Evolutionary conservation across 1,140 invertebrate species (phyloP).

Genomic region (Lithobius niger): DNA sequence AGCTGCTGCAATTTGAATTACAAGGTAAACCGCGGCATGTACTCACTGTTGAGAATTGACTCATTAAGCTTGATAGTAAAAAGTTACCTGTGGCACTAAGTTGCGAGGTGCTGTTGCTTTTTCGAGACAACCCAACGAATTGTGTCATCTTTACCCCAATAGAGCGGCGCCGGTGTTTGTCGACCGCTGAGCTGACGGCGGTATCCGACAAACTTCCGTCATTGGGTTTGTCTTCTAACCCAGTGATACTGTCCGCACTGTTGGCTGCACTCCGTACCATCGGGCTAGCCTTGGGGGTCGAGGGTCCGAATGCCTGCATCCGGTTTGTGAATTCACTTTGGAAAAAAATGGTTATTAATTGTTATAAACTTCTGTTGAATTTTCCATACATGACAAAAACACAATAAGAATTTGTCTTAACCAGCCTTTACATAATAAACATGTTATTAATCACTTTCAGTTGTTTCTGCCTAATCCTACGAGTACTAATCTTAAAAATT

Average conservation of each 20-base stretch:
- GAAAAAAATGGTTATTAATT: slow-evolving; percentile 9
- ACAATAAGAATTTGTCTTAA: no score
- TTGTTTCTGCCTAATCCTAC: no score
- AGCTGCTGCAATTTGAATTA: no score
- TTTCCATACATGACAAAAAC: no score
- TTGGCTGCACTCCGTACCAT: slow-evolving; percentile 7
- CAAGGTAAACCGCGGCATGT: no score
- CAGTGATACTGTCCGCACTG: slow-evolving; percentile 8
- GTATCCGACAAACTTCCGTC: slow-evolving; percentile 93
- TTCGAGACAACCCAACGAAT: slow-evolving; percentile 62
- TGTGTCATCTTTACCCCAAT: slow-evolving; percentile 36
- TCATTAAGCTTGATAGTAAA: no score
- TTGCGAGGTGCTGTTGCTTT: slow-evolving; percentile 91
- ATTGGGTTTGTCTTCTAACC: slow-evolving; percentile 22
- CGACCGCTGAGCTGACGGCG: slow-evolving; percentile 47
- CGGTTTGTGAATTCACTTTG: slow-evolving; percentile 34
- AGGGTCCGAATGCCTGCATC: slow-evolving; percentile 29
- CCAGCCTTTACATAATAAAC: no score
- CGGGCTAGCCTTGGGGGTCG: slow-evolving; percentile 15
- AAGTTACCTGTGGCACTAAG: slow-evolving; percentile 90
- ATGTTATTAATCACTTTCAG: no score
- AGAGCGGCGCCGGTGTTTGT: slow-evolving; percentile 32
- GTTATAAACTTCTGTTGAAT: no score
- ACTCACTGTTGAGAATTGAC: no score
- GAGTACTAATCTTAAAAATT: no score